Percentiles rank a stretch among this genome's conserved stretches.
Evolutionary conservation across 2,888 invertebrate species (phyloP).

Genomic region (Leptinotarsa haldemani): DNA sequence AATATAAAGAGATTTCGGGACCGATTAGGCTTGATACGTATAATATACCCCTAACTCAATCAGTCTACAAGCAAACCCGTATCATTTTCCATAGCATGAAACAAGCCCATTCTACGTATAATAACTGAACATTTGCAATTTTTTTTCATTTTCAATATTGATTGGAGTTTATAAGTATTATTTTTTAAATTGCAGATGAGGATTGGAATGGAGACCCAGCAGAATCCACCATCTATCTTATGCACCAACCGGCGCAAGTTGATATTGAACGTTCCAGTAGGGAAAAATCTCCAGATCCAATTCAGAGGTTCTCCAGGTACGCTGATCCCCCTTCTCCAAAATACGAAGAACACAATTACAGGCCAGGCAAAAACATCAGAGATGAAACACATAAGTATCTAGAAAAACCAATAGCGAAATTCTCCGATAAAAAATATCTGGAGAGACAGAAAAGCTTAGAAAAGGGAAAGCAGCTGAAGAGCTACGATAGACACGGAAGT

Average conservation of each 20-base stretch:
- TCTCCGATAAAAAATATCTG: conserved; percentile 53
- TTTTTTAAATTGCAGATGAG: conserved; percentile 70
- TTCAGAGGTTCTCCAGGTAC: conserved; percentile 46
- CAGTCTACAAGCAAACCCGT: no score
- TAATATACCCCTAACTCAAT: no score
- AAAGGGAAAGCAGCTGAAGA: conserved; percentile 7
- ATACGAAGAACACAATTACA: conserved; percentile 57
- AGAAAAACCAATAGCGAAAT: conserved; percentile 57
- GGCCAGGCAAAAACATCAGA: conserved; percentile 31
- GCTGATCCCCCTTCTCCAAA: conserved; percentile 51
- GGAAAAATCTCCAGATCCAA: conserved; percentile 52
- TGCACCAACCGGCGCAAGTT: conserved; percentile 69
- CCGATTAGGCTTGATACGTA: no score
- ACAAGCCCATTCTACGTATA: no score
- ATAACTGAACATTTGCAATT: no score
- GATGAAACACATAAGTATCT: conserved; percentile 55
- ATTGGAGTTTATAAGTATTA: background rate
- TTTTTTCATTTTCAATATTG: background rate
- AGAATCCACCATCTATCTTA: conserved; percentile 70
- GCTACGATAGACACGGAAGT: conserved; percentile 49
- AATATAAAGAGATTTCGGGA: no score
- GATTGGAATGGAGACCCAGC: conserved; percentile 79
- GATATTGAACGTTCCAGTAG: conserved; percentile 59
- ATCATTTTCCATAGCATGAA: no score
- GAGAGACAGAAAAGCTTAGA: conserved; percentile 46